Conservation (phyloP, 1,140 invertebrate species). For the Neodiprion fabricii region DNA sequence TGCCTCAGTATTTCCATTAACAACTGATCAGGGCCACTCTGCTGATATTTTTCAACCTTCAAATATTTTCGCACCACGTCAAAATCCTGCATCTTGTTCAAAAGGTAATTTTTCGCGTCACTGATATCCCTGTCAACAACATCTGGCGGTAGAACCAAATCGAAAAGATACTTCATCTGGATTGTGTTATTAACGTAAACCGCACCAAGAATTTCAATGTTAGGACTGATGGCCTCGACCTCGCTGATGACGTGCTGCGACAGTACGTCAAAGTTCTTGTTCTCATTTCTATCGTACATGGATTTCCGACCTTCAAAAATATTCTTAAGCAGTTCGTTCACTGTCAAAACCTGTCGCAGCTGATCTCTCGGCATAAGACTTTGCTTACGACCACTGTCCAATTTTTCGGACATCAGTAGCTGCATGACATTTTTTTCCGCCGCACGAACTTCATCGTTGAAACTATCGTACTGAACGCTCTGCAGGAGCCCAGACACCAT, state of each 20-base stretch:
- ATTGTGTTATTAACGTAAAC: slow-evolving; percentile 36
- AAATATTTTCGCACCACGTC: slow-evolving; percentile 28
- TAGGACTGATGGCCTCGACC: slow-evolving; percentile 31
- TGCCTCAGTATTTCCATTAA: slow-evolving; percentile 34
- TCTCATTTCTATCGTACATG: slow-evolving; percentile 2
- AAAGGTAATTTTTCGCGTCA: slow-evolving; percentile 33
- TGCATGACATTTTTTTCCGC: slow-evolving; percentile 25
- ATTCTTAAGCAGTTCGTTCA: slow-evolving; percentile 28
- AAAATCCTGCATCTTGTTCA: slow-evolving; percentile 19
- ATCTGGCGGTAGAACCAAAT: slow-evolving; percentile 36
- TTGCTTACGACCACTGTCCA: neutral
- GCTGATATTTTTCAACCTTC: slow-evolving; percentile 33
- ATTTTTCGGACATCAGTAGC: neutral
- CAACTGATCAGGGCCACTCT: slow-evolving; percentile 32
- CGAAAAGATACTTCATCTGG: slow-evolving; percentile 36
- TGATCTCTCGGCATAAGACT: neutral
- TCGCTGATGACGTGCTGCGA: slow-evolving; percentile 27
- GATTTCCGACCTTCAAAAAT: neutral
- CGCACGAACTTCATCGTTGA: slow-evolving; percentile 29
- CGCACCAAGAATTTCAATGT: slow-evolving; percentile 38
- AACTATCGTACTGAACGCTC: slow-evolving; percentile 33
- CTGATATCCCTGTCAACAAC: slow-evolving; percentile 31
- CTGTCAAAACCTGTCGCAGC: slow-evolving; percentile 10
- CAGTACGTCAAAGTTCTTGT: slow-evolving; percentile 16
- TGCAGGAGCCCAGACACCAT: slow-evolving; percentile 30